Percentiles rank a stretch among this genome's conserved stretches.
Conservation (phyloP, 2,113 vertebrate species). For the Triplophysa siluroides region DNA sequence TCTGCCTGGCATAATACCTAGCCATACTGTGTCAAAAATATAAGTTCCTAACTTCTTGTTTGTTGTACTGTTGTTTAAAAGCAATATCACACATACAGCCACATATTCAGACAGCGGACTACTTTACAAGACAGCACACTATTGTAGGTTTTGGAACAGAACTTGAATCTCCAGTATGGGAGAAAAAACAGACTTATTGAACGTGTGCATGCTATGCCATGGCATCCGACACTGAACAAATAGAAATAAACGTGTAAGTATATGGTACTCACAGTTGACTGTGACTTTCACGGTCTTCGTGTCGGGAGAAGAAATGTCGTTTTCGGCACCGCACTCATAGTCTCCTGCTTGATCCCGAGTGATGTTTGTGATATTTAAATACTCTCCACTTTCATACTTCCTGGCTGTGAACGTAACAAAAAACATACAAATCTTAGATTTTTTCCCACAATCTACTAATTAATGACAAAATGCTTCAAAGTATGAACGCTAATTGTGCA, state of each 20-base stretch:
- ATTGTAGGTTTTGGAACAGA: constrained; percentile 2
- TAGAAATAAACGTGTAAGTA: constrained; percentile 45
- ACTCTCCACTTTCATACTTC: constrained; percentile 92
- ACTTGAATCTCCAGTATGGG: constrained; percentile 15
- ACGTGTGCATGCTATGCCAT: constrained; percentile 19
- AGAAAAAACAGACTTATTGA: constrained; percentile 25
- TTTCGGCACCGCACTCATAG: constrained; percentile 94
- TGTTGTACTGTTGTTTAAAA: neutral
- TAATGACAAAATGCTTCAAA: constrained; percentile 14
- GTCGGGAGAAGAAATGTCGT: constrained; percentile 92
- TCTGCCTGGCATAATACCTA: too few species aligned
- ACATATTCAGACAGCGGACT: too few species aligned
- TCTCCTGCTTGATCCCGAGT: constrained; percentile 94
- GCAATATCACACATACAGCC: neutral
- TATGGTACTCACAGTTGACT: constrained; percentile 93
- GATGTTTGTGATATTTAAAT: constrained; percentile 94
- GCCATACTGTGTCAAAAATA: too few species aligned
- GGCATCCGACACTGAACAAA: constrained; percentile 5
- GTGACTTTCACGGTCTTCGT: constrained; percentile 92
- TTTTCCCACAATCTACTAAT: neutral
- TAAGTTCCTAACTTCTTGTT: neutral
- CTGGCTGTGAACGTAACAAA: constrained; percentile 75
- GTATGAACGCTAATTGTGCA: constrained; percentile 2
- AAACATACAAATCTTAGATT: neutral
- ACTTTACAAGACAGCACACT: neutral